A percentile compares a stretch with the other conserved stretches of the same genome.
phyloP scores from a whole-genome alignment of 2,888 invertebrate genomes.

The Protophormia terraenovae region DNA sequence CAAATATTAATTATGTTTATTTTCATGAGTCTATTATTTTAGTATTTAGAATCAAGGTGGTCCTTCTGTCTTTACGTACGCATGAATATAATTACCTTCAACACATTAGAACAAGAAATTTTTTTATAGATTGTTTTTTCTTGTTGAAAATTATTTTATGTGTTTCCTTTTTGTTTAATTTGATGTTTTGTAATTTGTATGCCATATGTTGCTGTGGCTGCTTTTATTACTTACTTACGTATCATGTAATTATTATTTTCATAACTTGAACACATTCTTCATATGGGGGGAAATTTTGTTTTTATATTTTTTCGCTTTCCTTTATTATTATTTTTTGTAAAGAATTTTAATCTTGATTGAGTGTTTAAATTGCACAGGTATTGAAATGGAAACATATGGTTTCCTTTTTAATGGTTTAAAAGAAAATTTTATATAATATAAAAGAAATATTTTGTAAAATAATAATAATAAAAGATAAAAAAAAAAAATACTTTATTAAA shows the following conservation, averaged over 20 bases:
- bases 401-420: background rate
- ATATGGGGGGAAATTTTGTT: background rate
- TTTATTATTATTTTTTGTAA: background rate
- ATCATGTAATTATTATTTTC: conserved; percentile 61
- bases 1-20: no score
- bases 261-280: conserved; percentile 43
- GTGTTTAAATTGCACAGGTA: conserved; percentile 47
- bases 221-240: conserved; percentile 18
- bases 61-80: background rate
- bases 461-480: no score
- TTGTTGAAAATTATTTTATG: background rate
- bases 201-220: conserved; percentile 42
- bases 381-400: conserved; percentile 49
- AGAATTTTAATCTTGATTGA: conserved; percentile 60
- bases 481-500: background rate
- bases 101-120: background rate
- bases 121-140: background rate
- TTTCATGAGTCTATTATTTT: background rate
- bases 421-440: background rate
- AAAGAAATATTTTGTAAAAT: background rate
- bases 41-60: background rate
- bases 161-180: background rate
- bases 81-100: background rate
- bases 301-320: background rate
- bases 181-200: conserved; percentile 32